Conservation (phyloP, 2,797 vertebrate species). For the Danio jaintianensis region DNA sequence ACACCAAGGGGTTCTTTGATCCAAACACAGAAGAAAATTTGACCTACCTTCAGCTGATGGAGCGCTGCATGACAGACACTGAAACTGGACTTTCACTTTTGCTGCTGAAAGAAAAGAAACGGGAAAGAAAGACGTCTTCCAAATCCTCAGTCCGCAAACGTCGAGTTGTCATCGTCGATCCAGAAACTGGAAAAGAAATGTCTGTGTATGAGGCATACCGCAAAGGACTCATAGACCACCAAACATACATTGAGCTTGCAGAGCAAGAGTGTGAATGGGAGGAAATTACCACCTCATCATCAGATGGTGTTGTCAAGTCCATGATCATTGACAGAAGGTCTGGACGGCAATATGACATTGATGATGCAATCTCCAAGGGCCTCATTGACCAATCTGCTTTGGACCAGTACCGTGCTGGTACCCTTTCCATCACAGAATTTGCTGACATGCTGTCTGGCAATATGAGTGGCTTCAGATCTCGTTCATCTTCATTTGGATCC, state of each 20-base stretch:
- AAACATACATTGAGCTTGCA: constrained; percentile 93
- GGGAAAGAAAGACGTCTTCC: constrained; percentile 95
- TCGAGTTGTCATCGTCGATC: constrained; percentile 96
- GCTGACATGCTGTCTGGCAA: constrained; percentile 98
- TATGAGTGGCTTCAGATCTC: constrained; percentile 86
- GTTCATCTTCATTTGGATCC: constrained; percentile 93
- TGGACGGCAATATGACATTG: constrained; percentile 95
- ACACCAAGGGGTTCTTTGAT: constrained; percentile 98
- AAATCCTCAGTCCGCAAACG: constrained; percentile 98
- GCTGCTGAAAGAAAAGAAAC: constrained; percentile 93
- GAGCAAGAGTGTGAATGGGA: constrained; percentile 99
- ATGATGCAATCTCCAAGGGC: constrained; percentile 89
- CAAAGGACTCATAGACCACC: constrained; percentile 97
- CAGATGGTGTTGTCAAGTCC: constrained; percentile 93
- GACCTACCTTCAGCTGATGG: constrained; percentile 95
- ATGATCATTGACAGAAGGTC: constrained; percentile 96
- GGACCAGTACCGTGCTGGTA: constrained; percentile 93
- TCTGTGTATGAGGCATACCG: constrained; percentile 97
- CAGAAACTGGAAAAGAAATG: constrained; percentile 97
- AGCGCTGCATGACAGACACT: constrained; percentile 89
- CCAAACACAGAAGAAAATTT: constrained; percentile 98
- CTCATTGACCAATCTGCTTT: constrained; percentile 93
- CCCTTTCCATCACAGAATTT: constrained; percentile 95
- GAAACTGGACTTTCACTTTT: constrained; percentile 91
- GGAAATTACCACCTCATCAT: constrained; percentile 96